These are phyloP conservation scores for Calameuta idolon DNA, from an alignment of 2,888 invertebrate genomes.

Conservation along the genomic window DNA sequence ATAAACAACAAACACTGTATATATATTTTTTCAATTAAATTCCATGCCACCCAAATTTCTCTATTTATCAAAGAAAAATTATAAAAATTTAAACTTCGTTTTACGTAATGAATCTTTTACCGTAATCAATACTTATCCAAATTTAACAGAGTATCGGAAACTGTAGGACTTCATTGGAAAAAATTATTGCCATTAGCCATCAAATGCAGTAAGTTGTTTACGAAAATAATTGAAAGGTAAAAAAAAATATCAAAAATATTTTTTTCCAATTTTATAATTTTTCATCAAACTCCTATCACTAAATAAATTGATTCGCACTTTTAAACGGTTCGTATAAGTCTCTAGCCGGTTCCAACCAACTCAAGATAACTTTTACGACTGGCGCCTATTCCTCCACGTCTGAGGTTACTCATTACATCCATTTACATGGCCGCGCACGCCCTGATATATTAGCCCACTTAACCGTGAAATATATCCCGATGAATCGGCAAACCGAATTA, in stretches of 20 bases:
- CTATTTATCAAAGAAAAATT: background rate
- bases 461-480: conserved; percentile 21
- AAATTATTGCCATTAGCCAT: too few species aligned
- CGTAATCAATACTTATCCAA: background rate
- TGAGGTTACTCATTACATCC: conserved; percentile 33
- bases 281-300: background rate
- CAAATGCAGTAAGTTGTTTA: background rate
- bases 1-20: background rate
- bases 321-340: background rate
- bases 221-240: background rate
- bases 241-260: too few species aligned
- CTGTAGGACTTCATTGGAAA: too few species aligned
- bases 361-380: conserved; percentile 14
- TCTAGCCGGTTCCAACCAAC: background rate
- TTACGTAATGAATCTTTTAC: too few species aligned
- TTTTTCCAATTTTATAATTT: too few species aligned
- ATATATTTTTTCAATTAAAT: background rate
- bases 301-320: background rate
- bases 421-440: conserved; percentile 23
- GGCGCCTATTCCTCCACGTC: conserved; percentile 30
- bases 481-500: conserved; percentile 3
- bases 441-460: conserved; percentile 20
- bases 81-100: too few species aligned
- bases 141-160: background rate
- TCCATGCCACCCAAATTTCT: background rate